Conservation (phyloP, 2,113 vertebrate species). For the Acrocephalus arundinaceus region DNA sequence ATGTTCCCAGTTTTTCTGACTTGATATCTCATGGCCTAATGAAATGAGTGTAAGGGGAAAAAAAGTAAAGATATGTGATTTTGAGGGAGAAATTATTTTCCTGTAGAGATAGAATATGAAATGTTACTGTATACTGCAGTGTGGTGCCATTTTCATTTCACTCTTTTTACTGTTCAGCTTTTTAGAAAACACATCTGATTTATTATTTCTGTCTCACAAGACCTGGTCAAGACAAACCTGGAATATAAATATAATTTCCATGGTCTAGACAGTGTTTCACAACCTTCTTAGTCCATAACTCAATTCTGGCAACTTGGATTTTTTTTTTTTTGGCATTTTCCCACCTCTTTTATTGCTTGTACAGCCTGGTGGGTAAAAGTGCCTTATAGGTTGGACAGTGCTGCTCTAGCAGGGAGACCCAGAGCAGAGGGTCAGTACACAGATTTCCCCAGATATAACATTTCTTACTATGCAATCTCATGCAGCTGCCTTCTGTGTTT, state of each 20-base stretch:
- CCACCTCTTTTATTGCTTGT: not conserved
- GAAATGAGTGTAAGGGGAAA: not conserved
- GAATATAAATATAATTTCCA: conserved; percentile 45
- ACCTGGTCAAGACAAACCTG: conserved; percentile 31
- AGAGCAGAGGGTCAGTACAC: not conserved
- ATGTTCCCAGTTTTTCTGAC: not conserved
- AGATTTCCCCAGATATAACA: not conserved
- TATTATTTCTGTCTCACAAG: conserved; percentile 23
- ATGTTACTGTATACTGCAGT: not conserved
- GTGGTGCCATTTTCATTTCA: not conserved
- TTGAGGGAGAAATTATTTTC: not conserved
- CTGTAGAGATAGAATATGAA: not conserved
- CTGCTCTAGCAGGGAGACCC: not conserved
- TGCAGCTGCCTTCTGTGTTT: not conserved
- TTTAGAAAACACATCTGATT: conserved; percentile 12
- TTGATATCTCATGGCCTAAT: not conserved
- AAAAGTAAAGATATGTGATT: not conserved
- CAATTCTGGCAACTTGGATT: not conserved
- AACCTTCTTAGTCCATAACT: not conserved
- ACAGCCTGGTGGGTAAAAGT: not conserved
- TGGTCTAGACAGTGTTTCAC: not conserved
- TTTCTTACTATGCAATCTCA: not conserved
- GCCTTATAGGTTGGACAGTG: not conserved
- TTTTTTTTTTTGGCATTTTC: not conserved
- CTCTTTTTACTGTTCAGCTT: not conserved